Base-by-base conservation (phyloP, 2,797 vertebrate genomes). In the Siniperca scherzeri region DNA sequence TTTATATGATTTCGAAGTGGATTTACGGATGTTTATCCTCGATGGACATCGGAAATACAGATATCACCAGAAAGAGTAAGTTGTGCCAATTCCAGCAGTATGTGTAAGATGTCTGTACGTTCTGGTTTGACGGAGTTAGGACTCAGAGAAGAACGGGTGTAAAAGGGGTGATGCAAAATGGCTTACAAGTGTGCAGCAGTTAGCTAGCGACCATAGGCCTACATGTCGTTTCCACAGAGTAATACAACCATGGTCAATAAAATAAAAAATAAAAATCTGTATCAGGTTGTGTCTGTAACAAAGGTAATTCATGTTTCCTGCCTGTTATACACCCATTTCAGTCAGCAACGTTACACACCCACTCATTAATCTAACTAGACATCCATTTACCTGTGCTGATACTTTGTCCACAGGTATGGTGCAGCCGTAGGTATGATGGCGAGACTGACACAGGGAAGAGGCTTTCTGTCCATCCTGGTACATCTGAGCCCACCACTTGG, bases 31-130 rank as follows among this genome's bases (percentile, higher is more conserved):
- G 10, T 22, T 19, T 69, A 22, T 72, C 6, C 33, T 61, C 7
- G 0, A 3, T 8, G n/a, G 48, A 55, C 56, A 10, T 27, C 7
- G 1, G 6, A 1, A n/a, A 44, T 36, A 22, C 17, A 5, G 3
- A 60, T 2, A 36, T 13, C 17, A 50, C 9, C 12, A 30, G 4
- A 59, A 60, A n/a, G 4, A 9, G 36, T 65, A 57, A 60, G 52
- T 52, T 65, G 25, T 21, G 38, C 21, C 25, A 36, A 11, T 44
- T 64, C 16, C 36, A n/a, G 9, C 25, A n/a, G 33, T 61, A 1
- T 42, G 46, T 69, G 57, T 40, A 17, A 36, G 38, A 27, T 77
- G 46, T 42, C 5, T 40, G 30, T 21, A 53, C 17, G n/a, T 11
- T 48, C 38, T 11, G 38, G 21, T 53, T 27, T 60, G 7, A 60